Conservation (phyloP, 2,888 invertebrate genomes). For the Torymus aiolomorphi region DNA sequence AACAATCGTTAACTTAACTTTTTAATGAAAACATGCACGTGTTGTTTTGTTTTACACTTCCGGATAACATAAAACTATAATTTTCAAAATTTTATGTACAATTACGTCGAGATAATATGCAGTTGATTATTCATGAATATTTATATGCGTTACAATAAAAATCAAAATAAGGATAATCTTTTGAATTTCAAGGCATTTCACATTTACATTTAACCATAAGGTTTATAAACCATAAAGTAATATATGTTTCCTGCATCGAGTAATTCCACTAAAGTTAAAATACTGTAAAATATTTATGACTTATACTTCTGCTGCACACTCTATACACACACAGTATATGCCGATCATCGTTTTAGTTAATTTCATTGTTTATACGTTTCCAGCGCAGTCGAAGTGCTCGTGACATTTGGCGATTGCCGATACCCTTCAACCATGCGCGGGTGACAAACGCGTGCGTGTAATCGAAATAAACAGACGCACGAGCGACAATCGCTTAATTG, state of each 20-base stretch:
- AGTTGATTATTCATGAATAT: too few relatives aligned
- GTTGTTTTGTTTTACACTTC: too few relatives aligned
- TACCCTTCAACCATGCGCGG: background rate
- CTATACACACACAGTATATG: background rate
- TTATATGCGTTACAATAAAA: too few relatives aligned
- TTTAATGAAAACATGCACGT: too few relatives aligned
- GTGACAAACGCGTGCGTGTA: background rate
- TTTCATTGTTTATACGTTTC: conserved; percentile 3
- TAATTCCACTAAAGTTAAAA: conserved; percentile 40
- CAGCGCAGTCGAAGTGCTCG: conserved; percentile 6
- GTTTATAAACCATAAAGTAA: conserved; percentile 9
- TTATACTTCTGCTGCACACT: conserved; percentile 1
- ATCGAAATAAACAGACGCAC: background rate
- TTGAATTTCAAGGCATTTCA: background rate
- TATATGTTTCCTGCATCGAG: conserved; percentile 7
- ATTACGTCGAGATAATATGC: too few relatives aligned
- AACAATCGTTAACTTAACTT: too few relatives aligned
- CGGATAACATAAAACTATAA: too few relatives aligned
- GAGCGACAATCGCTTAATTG: background rate
- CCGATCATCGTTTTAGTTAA: conserved; percentile 1
- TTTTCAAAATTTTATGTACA: too few relatives aligned
- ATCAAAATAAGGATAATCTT: too few relatives aligned
- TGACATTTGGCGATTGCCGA: conserved; percentile 20
- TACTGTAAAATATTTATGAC: conserved; percentile 22
- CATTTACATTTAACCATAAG: background rate